phyloP scores from a whole-genome alignment of 2,113 vertebrate species.

The Centropus unirufus region DNA sequence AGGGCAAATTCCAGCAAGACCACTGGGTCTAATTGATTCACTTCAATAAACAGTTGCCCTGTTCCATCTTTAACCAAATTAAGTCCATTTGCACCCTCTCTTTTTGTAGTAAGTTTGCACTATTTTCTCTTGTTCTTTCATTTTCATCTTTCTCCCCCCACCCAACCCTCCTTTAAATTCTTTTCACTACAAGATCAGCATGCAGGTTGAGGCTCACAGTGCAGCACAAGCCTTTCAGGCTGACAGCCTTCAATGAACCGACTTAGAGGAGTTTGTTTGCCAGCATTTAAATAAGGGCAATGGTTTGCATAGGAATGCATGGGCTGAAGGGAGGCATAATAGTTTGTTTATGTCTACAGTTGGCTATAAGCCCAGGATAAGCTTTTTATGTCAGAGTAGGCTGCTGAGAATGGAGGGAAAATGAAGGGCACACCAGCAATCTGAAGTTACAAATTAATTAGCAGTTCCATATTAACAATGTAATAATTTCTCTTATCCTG shows the following conservation, averaged over 20 bases:
- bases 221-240: background rate
- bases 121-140: background rate
- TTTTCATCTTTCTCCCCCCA: background rate
- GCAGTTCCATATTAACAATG: background rate
- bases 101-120: background rate
- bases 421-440: background rate
- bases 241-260: background rate
- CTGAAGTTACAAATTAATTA: background rate
- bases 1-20: background rate
- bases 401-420: background rate
- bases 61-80: background rate
- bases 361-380: conserved; percentile 37
- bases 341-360: conserved; percentile 22
- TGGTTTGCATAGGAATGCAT: conserved; percentile 39
- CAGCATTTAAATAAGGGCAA: conserved; percentile 3
- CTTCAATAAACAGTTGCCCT: background rate
- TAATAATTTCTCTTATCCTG: background rate
- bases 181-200: background rate
- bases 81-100: background rate
- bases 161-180: background rate
- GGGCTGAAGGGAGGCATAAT: conserved; percentile 1
- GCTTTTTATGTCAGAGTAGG: conserved; percentile 14
- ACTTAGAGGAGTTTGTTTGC: background rate
- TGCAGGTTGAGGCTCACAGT: background rate
- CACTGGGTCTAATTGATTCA: background rate